Conservation (phyloP, 1,140 invertebrate species). For the Aphelenchoides besseyi region DNA sequence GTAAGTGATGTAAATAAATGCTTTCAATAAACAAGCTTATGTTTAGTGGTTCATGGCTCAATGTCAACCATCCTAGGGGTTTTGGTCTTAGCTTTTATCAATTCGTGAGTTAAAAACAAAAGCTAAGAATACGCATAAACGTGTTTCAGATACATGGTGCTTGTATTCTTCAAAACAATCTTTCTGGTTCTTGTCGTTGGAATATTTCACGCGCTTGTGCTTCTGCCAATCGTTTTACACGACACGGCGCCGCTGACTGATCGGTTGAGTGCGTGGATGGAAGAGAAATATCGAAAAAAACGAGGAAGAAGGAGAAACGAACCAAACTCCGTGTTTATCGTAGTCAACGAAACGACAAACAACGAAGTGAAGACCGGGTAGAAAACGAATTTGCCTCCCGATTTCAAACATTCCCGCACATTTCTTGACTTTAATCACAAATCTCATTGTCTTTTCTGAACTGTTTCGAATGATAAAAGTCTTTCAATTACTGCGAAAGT, state of each 20-base stretch:
- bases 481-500: not conserved
- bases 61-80: constrained; percentile 87
- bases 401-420: no score
- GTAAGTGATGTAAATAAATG: constrained; percentile 30
- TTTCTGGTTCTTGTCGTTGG: constrained; percentile 64
- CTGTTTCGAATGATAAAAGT: not conserved
- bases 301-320: not conserved
- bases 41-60: constrained; percentile 70
- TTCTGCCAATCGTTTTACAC: constrained; percentile 64
- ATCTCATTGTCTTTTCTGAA: not conserved
- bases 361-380: no score
- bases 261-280: constrained; percentile 28
- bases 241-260: constrained; percentile 55
- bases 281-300: constrained; percentile 11
- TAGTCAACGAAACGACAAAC: constrained; percentile 17
- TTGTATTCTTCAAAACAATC: constrained; percentile 66
- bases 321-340: constrained; percentile 16
- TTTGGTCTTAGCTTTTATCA: constrained; percentile 78
- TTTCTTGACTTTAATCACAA: no score
- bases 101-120: constrained; percentile 83
- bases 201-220: constrained; percentile 63
- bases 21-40: not conserved
- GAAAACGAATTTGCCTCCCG: no score
- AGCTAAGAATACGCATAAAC: constrained; percentile 67
- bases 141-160: constrained; percentile 70